Base-by-base conservation (phyloP, 2,797 vertebrate genomes). In the Falco peregrinus region DNA sequence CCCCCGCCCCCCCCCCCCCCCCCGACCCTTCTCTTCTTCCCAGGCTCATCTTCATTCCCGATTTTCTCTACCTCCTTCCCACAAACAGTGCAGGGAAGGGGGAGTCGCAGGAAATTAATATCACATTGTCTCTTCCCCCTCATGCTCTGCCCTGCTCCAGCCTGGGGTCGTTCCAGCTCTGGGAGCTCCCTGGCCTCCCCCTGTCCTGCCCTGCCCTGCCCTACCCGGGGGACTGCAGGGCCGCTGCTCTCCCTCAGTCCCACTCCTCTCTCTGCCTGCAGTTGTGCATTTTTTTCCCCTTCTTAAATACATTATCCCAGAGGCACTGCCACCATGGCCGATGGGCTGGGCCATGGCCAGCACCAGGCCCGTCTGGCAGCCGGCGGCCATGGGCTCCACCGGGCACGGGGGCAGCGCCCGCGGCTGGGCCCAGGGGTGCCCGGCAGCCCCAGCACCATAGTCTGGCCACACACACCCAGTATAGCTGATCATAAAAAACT, bases 331-430 rank as follows among this genome's bases (percentile, higher is more conserved):
- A 35, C 25, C 4, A 0, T 20, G 3, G 0, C 16, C 67, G 37
- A 37, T 37, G 37, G 5, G 37, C 60, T 74, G 3, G 2, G 22
- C 18, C 10, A 31, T 53, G 47, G 16, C 25, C 19, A 22, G 31
- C 0, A 0, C 15, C 0, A 2, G 25, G 31, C 53, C 56, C 0
- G 0, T 29, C 31, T 35, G 41, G 45, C 24, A 71, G 19, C 14
- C 2, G 37, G 37, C 10, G 37, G 10, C 37, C 37, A 37, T 37
- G 37, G 37, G 37, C 35, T 35, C 35, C 35, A 35, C 35, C 35
- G 35, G 35, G 35, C 35, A 35, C 35, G 35, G 37, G 37, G 5
- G 37, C 37, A 37, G 37, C 37, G 37, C 37, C 37, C 37, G 37
- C 37, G 37, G 37, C 37, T 37, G 37, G 37, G 37, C 37, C 37